Percentiles rank a stretch among this genome's conserved stretches.
These are phyloP conservation scores for Mya arenaria DNA, from an alignment of 1,140 invertebrate genomes.

Conservation along the genomic window DNA sequence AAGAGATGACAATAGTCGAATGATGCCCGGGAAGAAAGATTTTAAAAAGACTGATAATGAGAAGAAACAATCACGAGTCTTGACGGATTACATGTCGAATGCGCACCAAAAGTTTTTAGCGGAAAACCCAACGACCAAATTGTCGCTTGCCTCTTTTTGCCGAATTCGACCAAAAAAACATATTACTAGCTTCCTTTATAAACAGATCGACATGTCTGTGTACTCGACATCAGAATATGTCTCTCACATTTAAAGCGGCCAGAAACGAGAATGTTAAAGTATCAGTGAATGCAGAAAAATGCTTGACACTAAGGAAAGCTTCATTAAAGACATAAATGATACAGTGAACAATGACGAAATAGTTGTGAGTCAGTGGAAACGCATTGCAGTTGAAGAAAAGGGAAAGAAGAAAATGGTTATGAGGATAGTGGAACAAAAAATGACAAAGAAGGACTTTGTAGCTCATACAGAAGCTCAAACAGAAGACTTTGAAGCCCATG, in stretches of 20 bases:
- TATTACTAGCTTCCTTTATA: no score
- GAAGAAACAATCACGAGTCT: constrained; percentile 18
- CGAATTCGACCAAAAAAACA: no score
- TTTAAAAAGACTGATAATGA: constrained; percentile 1
- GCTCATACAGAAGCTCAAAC: constrained; percentile 19
- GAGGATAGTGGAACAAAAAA: not conserved
- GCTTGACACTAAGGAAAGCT: constrained; percentile 16
- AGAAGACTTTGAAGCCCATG: constrained; percentile 32
- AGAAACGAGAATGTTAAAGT: no score
- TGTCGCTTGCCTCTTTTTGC: no score
- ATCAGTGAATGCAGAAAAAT: no score
- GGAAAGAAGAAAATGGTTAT: constrained; percentile 36
- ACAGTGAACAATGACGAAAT: not conserved
- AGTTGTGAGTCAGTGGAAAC: constrained; percentile 31
- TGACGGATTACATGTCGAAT: constrained; percentile 24
- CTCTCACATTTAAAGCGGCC: no score
- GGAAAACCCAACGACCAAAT: not conserved
- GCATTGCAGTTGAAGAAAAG: constrained; percentile 34
- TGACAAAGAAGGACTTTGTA: no score
- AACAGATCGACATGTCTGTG: no score
- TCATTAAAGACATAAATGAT: not conserved
- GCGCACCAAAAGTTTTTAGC: not conserved
- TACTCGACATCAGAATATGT: no score
- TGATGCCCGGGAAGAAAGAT: constrained; percentile 32
- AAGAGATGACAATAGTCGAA: constrained; percentile 10